Conservation (phyloP, 2,888 invertebrate genomes). For the Tromatobia lineatoria region DNA sequence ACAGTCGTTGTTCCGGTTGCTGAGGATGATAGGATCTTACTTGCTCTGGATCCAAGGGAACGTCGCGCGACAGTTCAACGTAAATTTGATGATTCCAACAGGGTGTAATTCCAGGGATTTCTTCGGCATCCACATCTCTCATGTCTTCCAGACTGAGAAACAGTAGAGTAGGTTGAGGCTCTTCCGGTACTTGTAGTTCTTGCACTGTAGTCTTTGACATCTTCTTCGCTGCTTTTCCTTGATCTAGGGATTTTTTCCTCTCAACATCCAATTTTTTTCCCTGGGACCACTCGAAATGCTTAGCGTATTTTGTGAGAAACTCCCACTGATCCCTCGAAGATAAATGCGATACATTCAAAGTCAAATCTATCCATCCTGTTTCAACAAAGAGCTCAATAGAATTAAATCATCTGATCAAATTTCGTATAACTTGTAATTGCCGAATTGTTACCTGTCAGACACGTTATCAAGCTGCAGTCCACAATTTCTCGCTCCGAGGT, state of each 20-base stretch:
- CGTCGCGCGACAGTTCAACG: constrained; percentile 83
- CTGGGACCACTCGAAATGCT: constrained; percentile 71
- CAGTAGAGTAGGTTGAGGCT: constrained; percentile 64
- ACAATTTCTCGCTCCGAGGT: constrained; percentile 79
- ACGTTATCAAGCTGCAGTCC: constrained; percentile 85
- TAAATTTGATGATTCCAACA: constrained; percentile 83
- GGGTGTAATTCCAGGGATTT: constrained; percentile 79
- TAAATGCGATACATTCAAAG: constrained; percentile 70
- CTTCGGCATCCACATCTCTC: constrained; percentile 67
- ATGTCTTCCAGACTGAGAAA: constrained; percentile 71
- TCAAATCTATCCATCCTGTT: constrained; percentile 76
- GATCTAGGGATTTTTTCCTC: background rate
- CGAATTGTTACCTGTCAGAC: constrained; percentile 85
- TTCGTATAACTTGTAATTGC: constrained; percentile 16
- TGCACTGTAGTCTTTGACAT: constrained; percentile 26
- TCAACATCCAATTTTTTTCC: background rate
- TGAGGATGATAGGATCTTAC: constrained; percentile 66
- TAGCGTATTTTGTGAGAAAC: constrained; percentile 75
- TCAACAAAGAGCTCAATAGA: background rate
- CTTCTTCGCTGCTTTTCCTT: constrained; percentile 36
- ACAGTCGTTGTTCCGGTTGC: too few species aligned
- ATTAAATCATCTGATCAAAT: background rate
- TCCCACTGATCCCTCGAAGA: constrained; percentile 76
- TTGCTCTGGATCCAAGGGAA: constrained; percentile 79
- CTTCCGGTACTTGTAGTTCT: constrained; percentile 37